Evolutionary conservation across 2,797 vertebrate genomes (phyloP), one percentile per base, ranked within the genome.

Genomic region (Lindbergichthys nudifrons): DNA sequence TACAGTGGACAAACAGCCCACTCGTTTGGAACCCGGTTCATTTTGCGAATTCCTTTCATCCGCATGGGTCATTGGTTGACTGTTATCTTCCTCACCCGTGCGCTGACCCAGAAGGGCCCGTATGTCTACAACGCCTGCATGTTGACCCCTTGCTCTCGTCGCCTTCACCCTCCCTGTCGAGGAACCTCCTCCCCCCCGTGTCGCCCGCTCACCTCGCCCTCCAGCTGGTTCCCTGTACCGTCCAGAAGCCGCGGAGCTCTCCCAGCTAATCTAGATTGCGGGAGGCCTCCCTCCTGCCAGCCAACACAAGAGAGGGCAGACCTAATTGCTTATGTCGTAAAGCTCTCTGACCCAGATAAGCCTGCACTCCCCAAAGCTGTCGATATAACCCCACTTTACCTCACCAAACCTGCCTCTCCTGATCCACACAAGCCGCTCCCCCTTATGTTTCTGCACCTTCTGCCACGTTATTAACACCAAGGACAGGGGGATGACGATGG

Each of bases 261-360:
- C 72, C 65, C 61, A 51, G 88, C 89, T 94, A 95, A 95, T 94
- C 93, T 93, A 84, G 88, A 81, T 89, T 84, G 92, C 72, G 86
- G 92, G 90, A 93, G 89, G 92, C 89, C 92, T 92, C 86, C 92
- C 90, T 91, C 93, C 93, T 91, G 91, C 91, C 84, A 92, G 86
- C 86, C 21, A 75, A 81, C 85, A 87, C 88, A 86, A 81, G 90
- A 86, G 87, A 87, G 81, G 89, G 77, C 85, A 77, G 87, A 80
- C 87, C 92, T 96, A 95, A 96, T 96, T 95, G 93, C 94, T 94
- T 93, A 83, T 95, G 95, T 94, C 94, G 81, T 95, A 95, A 95
- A 96, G 94, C 93, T 93, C 89, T 65, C 90, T 95, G 94, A 94
- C 94, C 94, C 91, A 93, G 92, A 95, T 95, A 94, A 95, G 92